A percentile compares a stretch with the other conserved stretches of the same genome.
Evolutionary conservation across 2,888 invertebrate genomes (phyloP).

Genomic region (Cylindroiulus punctatus): DNA sequence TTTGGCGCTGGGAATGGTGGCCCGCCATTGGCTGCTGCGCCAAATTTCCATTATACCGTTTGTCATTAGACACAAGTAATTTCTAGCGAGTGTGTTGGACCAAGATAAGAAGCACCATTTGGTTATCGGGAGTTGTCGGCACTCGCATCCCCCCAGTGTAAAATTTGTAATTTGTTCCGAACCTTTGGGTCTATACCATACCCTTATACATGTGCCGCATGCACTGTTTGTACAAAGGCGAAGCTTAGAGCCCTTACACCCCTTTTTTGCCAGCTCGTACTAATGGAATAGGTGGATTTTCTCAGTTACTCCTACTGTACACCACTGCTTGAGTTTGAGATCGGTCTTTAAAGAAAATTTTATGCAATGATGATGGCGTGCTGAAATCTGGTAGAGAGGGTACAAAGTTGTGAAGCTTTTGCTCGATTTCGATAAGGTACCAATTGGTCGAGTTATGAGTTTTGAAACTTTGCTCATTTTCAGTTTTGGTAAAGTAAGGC

Average conservation of each 20-base stretch:
- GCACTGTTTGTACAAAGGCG: not conserved
- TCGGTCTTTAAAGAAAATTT: too few species aligned
- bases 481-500: too few species aligned
- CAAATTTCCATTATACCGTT: constrained; percentile 54
- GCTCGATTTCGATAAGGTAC: too few species aligned
- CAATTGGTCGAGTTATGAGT: too few species aligned
- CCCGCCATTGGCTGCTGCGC: constrained; percentile 24
- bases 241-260: constrained; percentile 2
- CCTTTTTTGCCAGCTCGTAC: not conserved
- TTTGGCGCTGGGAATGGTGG: constrained; percentile 13
- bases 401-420: too few species aligned
- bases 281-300: too few species aligned
- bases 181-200: constrained; percentile 45
- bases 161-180: constrained; percentile 54
- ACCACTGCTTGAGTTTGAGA: too few species aligned
- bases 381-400: too few species aligned
- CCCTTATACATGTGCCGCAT: not conserved
- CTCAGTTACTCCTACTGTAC: too few species aligned
- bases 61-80: constrained; percentile 57
- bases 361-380: too few species aligned
- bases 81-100: constrained; percentile 58
- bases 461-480: too few species aligned
- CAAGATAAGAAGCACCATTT: constrained; percentile 59
- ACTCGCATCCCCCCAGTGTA: constrained; percentile 57
- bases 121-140: constrained; percentile 59